Evolutionary conservation across 2,888 invertebrate genomes (phyloP).

Genomic region (Clunio marinus): DNA sequence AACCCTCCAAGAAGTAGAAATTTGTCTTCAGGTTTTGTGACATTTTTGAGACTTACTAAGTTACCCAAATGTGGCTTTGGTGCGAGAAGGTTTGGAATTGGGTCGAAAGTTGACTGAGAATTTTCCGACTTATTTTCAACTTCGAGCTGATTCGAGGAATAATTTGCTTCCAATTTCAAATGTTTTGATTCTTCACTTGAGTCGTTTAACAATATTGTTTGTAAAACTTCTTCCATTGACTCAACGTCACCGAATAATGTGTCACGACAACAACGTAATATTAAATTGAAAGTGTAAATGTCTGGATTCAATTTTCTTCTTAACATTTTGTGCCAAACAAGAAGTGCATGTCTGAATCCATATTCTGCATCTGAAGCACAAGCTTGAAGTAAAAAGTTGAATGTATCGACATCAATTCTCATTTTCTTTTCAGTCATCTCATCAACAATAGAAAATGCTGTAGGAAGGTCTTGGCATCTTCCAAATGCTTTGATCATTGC

Average conservation of each 20-base stretch:
- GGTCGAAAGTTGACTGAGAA: constrained; percentile 44
- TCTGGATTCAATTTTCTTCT: constrained; percentile 62
- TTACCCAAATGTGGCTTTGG: constrained; percentile 58
- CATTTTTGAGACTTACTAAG: constrained; percentile 58
- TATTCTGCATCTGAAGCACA: constrained; percentile 72
- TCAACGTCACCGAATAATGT: constrained; percentile 70
- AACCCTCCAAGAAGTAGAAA: constrained; percentile 76
- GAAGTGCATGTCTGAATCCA: constrained; percentile 76
- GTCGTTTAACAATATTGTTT: constrained; percentile 44
- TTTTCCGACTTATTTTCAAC: constrained; percentile 42
- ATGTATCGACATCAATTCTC: constrained; percentile 62
- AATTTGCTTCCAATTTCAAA: neutral
- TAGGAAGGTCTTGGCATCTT: constrained; percentile 69
- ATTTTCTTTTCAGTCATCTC: constrained; percentile 69
- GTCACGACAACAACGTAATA: constrained; percentile 74
- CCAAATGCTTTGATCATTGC: constrained; percentile 91
- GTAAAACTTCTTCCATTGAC: constrained; percentile 56
- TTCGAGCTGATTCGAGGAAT: neutral
- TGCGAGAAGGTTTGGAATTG: constrained; percentile 64
- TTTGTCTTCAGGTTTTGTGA: constrained; percentile 60
- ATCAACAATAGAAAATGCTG: constrained; percentile 78
- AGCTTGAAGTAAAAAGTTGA: constrained; percentile 77
- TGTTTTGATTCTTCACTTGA: constrained; percentile 21
- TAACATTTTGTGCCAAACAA: constrained; percentile 83
- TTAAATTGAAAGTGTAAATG: constrained; percentile 71